These are phyloP conservation scores for Blennius ocellaris DNA, from an alignment of 2,113 vertebrate species.

Conservation along the genomic window DNA sequence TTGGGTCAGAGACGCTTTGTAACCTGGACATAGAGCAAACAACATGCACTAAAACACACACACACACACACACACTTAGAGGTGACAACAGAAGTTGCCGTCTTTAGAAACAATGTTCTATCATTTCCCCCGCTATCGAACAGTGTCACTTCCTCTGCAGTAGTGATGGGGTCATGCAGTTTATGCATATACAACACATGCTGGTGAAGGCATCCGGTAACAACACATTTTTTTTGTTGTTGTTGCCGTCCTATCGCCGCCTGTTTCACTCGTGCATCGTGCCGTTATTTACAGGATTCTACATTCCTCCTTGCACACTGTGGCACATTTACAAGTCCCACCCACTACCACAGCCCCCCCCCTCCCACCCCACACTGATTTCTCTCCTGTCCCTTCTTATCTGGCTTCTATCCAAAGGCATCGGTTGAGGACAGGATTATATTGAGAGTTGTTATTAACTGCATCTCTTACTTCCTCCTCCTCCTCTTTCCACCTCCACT, in stretches of 20 bases:
- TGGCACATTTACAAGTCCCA: background rate
- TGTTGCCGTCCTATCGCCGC: slow-evolving; percentile 37
- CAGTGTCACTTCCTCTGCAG: slow-evolving; percentile 13
- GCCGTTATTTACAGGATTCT: slow-evolving; percentile 68
- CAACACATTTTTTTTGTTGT: slow-evolving; percentile 5
- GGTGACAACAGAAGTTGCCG: background rate
- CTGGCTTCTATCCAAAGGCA: slow-evolving; percentile 73
- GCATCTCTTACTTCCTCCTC: slow-evolving; percentile 56
- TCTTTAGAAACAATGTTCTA: slow-evolving; percentile 13
- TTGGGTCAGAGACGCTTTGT: slow-evolving; percentile 9
- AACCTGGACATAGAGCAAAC: slow-evolving; percentile 17
- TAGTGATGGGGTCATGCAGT: background rate
- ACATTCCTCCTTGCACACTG: slow-evolving; percentile 61
- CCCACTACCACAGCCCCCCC: background rate
- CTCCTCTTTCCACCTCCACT: slow-evolving; percentile 50
- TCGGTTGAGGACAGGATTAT: slow-evolving; percentile 76
- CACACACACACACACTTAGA: background rate
- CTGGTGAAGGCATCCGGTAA: slow-evolving; percentile 1
- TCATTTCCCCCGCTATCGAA: slow-evolving; percentile 6
- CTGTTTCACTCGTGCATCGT: slow-evolving; percentile 55
- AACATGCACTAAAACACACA: background rate
- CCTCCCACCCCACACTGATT: slow-evolving; percentile 48
- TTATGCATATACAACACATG: slow-evolving; percentile 22
- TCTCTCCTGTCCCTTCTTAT: slow-evolving; percentile 71
- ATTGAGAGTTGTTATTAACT: slow-evolving; percentile 76